Percentiles rank a stretch among this genome's conserved stretches.
Evolutionary conservation across 2,888 invertebrate genomes (phyloP).

Genomic region (Elegia similella): DNA sequence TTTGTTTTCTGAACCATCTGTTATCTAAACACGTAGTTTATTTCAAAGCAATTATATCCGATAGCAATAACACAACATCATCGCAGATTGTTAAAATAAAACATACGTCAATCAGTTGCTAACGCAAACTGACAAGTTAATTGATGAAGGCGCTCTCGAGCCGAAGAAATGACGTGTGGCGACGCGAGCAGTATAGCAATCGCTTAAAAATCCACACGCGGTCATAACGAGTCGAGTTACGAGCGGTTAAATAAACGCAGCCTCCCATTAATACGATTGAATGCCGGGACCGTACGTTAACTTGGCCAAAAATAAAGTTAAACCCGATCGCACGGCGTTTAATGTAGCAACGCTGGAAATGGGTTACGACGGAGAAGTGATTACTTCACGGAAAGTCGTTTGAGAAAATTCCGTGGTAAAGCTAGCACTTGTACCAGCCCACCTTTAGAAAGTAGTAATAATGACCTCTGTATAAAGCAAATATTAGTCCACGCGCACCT

Average conservation of each 20-base stretch:
- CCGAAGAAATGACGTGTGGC: conserved; percentile 46
- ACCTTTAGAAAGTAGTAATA: conserved; percentile 63
- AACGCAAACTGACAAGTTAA: conserved; percentile 41
- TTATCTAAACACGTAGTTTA: conserved; percentile 2
- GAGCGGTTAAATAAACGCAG: conserved; percentile 76
- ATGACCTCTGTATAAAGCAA: conserved; percentile 61
- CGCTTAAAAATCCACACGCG: conserved; percentile 66
- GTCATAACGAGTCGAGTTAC: conserved; percentile 68
- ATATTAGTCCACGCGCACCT: conserved; percentile 72
- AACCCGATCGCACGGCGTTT: conserved; percentile 46
- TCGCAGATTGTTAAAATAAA: neutral
- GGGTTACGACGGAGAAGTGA: conserved; percentile 22
- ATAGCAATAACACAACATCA: neutral
- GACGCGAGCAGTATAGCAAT: conserved; percentile 46
- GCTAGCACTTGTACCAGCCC: conserved; percentile 22
- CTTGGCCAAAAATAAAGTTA: conserved; percentile 69
- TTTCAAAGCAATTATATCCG: neutral
- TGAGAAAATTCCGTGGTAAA: neutral
- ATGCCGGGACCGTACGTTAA: conserved; percentile 51
- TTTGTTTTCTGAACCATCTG: neutral
- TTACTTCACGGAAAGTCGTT: conserved; percentile 23
- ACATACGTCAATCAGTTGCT: conserved; percentile 34
- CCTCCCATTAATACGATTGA: conserved; percentile 68
- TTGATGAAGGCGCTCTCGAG: conserved; percentile 38
- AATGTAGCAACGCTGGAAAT: conserved; percentile 31